Percentiles rank a stretch among this genome's conserved stretches.
Evolutionary conservation across 2,888 invertebrate species (phyloP).

Genomic region (Hydroisotoma schaefferi): DNA sequence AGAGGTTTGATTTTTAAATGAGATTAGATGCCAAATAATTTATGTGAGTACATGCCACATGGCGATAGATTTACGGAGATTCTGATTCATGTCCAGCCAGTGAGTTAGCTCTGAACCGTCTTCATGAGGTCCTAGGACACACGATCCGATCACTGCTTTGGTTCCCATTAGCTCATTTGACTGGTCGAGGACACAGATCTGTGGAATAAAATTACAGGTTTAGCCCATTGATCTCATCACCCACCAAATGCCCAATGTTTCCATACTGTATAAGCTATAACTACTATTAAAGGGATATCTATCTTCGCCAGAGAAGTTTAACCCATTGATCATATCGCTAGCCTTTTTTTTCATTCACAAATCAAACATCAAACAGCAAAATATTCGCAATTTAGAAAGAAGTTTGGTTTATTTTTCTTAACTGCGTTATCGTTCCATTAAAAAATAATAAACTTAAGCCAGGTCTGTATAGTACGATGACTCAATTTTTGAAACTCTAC

Average conservation of each 20-base stretch:
- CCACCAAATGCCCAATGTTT: too few species aligned
- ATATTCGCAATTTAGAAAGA: too few species aligned
- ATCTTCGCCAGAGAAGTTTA: too few species aligned
- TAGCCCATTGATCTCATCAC: background rate
- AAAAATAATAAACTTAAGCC: too few species aligned
- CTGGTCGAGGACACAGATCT: conserved; percentile 62
- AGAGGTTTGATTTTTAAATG: background rate
- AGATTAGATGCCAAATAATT: background rate
- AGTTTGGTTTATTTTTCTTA: too few species aligned
- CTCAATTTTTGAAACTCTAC: background rate
- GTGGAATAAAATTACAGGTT: conserved; percentile 11
- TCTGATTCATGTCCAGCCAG: conserved; percentile 84
- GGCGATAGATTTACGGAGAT: conserved; percentile 79
- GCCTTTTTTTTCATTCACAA: too few species aligned
- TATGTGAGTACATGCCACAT: conserved; percentile 77
- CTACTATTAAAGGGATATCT: too few species aligned
- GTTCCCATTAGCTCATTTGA: conserved; percentile 62
- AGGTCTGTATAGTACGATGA: too few species aligned
- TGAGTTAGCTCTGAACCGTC: conserved; percentile 70
- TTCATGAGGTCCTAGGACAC: conserved; percentile 68
- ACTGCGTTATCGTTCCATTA: too few species aligned
- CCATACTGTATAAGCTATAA: too few species aligned
- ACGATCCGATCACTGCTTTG: conserved; percentile 64
- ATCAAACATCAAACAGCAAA: too few species aligned
- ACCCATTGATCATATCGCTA: too few species aligned